phyloP scores from a whole-genome alignment of 2,888 invertebrate species.

The Drosophila pegasa region DNA sequence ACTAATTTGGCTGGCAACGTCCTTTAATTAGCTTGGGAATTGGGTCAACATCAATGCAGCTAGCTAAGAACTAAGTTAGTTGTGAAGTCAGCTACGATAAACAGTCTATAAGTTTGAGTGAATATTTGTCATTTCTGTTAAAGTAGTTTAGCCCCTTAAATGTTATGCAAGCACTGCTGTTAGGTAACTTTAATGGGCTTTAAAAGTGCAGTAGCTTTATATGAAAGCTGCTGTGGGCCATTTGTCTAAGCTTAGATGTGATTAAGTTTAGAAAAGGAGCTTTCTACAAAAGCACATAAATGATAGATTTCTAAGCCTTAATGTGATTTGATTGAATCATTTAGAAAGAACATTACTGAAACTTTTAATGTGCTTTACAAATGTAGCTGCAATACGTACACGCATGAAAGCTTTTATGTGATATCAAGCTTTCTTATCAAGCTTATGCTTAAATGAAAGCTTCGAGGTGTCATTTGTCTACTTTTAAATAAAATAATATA shows the following conservation, averaged over 20 bases:
- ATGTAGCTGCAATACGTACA: background rate
- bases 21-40: slow-evolving; percentile 1
- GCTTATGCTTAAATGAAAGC: too few relatives aligned
- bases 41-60: background rate
- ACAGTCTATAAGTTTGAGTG: background rate
- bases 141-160: background rate
- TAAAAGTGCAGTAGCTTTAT: background rate
- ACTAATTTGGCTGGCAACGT: background rate
- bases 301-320: too few relatives aligned
- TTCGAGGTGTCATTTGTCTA: too few relatives aligned
- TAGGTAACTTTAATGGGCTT: background rate
- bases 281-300: too few relatives aligned
- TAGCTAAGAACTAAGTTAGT: background rate
- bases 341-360: too few relatives aligned
- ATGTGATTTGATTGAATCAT: too few relatives aligned
- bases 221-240: too few relatives aligned
- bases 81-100: background rate
- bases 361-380: background rate
- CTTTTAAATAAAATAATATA: too few relatives aligned
- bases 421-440: background rate
- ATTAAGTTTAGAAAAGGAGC: too few relatives aligned
- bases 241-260: too few relatives aligned
- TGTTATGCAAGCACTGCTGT: background rate
- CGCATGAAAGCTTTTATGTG: background rate
- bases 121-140: background rate